Evolutionary conservation across 2,888 invertebrate genomes (phyloP), one percentile per base, ranked within the genome.

Genomic region (Anticlea derivata): DNA sequence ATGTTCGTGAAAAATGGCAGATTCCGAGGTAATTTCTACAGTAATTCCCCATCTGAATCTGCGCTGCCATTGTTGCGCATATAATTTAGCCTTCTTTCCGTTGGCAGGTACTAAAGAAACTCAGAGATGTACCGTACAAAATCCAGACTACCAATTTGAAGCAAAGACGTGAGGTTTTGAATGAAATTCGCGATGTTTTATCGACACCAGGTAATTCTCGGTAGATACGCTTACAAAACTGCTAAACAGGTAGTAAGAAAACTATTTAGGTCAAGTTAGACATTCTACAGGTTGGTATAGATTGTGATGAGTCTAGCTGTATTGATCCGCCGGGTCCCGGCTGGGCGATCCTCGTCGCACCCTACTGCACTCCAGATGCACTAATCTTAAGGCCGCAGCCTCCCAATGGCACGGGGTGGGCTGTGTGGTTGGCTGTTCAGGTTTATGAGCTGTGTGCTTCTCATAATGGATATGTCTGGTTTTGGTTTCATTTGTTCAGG

Each of bases 61-160:
- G n/a, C 10, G 51, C n/a, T 38, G 11, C 5, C 37, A 5, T 53
- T 58, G 51, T 23, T 47, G 35, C 52, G 40, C 29, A 23, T 27
- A 6, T 29, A 52, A 60, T 56, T 54, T 54, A 24, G 7, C 7
- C 6, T 38, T 37, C 20, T 50, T 55, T 74, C 50, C 70, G 40
- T 73, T 63, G 43, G 50, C 86, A 95, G 94, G 86, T 94, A 64
- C 83, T 92, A 63, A 94, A 92, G 83, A 93, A 92, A 72, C 86
- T 95, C 65, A 94, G 94, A 82, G 95, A 95, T 90, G 90, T 95
- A 71, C 94, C 95, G 50, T 92, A 92, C 78, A 93, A 92, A 83
- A 92, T 95, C 70, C 95, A 95, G 80, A 94, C 94, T 70, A 92
- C 95, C 61, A 95, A 94, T 84, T 87, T 93, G 75, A 94, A 93